Percentiles rank a stretch among this genome's conserved stretches.
Conservation (phyloP, 1,140 invertebrate genomes). For the Trichonephila inaurata region DNA sequence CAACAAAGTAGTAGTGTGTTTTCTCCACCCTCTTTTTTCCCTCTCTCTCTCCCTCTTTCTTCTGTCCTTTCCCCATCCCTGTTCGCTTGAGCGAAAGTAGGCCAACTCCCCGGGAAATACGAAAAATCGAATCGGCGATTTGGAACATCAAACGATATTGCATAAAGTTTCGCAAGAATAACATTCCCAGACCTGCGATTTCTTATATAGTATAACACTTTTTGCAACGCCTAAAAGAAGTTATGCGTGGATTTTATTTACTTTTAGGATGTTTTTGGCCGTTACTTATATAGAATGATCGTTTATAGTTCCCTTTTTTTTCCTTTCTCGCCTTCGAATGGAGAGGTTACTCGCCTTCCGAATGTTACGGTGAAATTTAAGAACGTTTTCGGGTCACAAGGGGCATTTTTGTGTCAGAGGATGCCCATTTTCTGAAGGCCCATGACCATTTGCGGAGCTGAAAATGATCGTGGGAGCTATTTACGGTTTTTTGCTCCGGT, state of each 20-base stretch:
- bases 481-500: background rate
- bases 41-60: background rate
- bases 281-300: background rate
- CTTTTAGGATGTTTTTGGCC: constrained; percentile 22
- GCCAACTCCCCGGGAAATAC: constrained; percentile 65
- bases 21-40: background rate
- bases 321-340: background rate
- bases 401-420: constrained; percentile 36
- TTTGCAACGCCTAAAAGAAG: constrained; percentile 44
- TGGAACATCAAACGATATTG: constrained; percentile 54
- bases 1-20: constrained; percentile 45
- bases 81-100: constrained; percentile 49
- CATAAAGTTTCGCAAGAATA: constrained; percentile 40
- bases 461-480: constrained; percentile 8
- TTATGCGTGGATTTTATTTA: constrained; percentile 32
- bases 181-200: constrained; percentile 33
- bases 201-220: constrained; percentile 30
- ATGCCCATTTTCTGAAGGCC: background rate
- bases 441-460: constrained; percentile 24
- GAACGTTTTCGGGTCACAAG: background rate
- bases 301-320: background rate
- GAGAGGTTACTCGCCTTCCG: background rate
- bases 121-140: constrained; percentile 70
- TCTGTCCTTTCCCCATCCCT: background rate
- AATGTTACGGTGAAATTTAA: background rate